A percentile compares a stretch with the other conserved stretches of the same genome.
These are phyloP conservation scores for Heliangelus exortis DNA, from an alignment of 2,797 vertebrate species.

Conservation along the genomic window DNA sequence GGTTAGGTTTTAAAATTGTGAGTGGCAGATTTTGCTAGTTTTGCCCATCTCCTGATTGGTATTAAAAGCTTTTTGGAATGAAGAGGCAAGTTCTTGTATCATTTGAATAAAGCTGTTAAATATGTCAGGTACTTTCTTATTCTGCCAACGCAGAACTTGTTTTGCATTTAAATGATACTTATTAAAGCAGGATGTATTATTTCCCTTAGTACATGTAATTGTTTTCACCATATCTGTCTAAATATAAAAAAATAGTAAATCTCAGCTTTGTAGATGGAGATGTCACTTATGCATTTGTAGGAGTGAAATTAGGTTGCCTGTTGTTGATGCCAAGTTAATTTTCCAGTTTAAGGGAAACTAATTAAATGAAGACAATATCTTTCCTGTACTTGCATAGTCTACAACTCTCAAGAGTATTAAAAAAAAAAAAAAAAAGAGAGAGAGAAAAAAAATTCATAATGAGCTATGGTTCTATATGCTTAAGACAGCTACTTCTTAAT, in stretches of 20 bases:
- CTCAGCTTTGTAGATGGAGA: background rate
- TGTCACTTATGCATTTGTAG: background rate
- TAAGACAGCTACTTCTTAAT: background rate
- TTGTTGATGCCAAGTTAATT: constrained; percentile 42
- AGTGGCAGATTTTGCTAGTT: background rate
- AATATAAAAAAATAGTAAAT: background rate
- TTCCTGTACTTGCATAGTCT: background rate
- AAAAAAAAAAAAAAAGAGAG: background rate
- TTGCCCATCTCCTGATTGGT: background rate
- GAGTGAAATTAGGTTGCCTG: constrained; percentile 11
- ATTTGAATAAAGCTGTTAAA: constrained; percentile 4
- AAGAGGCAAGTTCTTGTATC: background rate
- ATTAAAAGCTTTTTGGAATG: background rate
- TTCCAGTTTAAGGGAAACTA: constrained; percentile 15
- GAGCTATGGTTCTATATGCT: background rate
- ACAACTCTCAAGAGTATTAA: background rate
- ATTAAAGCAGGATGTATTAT: constrained; percentile 12
- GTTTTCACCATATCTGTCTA: background rate
- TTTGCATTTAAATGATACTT: constrained; percentile 44
- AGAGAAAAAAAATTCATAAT: background rate
- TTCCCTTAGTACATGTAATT: constrained; percentile 6
- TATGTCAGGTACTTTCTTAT: background rate
- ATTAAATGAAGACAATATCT: constrained; percentile 23
- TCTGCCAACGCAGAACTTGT: background rate
- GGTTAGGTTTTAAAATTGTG: background rate